phyloP scores from a whole-genome alignment of 37 sponge, comb jelly and placozoan genomes.

The Aplysina aerophoba region DNA sequence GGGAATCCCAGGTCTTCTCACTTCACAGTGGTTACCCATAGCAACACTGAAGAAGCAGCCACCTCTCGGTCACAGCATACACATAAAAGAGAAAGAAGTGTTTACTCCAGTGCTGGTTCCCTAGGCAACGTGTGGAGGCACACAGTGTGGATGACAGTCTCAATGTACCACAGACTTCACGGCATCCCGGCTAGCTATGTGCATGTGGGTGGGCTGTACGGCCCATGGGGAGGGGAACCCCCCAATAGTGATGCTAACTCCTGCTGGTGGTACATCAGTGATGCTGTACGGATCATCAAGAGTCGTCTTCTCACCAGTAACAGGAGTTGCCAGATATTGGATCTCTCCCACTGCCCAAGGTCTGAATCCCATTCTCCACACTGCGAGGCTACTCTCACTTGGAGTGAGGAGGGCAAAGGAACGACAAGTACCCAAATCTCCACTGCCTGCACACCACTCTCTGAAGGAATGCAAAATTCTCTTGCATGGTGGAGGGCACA shows the following conservation, averaged over 20 bases:
- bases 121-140: constrained; percentile 17
- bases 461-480: constrained; percentile 14
- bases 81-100: background rate
- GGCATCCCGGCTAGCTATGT: constrained; percentile 10
- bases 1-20: constrained; percentile 12
- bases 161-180: constrained; percentile 46
- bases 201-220: constrained; percentile 36
- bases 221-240: constrained; percentile 50
- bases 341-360: background rate
- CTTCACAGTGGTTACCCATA: background rate
- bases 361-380: background rate
- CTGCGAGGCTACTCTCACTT: background rate
- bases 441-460: background rate
- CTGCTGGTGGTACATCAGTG: constrained; percentile 48
- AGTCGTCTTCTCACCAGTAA: background rate
- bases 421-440: no score
- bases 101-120: background rate
- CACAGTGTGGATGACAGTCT: constrained; percentile 31
- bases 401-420: no score
- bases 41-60: no score
- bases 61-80: no score
- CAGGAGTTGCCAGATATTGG: background rate
- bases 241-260: background rate
- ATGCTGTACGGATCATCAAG: background rate
- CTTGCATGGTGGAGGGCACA: constrained; percentile 33